Conservation (phyloP, 2,113 vertebrate genomes). For the Potamarius usumacintae region DNA sequence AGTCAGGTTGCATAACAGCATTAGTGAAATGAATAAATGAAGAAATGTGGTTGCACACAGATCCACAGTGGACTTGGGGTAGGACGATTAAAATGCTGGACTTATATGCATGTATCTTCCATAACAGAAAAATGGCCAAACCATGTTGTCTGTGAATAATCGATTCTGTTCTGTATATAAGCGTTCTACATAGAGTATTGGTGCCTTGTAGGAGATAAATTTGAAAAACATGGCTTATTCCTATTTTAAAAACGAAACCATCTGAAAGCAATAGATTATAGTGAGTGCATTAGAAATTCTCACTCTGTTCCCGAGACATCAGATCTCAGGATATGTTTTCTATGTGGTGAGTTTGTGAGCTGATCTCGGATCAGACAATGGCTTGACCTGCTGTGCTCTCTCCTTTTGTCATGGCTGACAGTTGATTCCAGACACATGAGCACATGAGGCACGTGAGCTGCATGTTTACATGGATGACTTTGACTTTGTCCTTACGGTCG, state of each 20-base stretch:
- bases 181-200: neutral
- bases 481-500: constrained; percentile 22
- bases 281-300: neutral
- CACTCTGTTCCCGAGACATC: neutral
- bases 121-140: neutral
- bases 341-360: neutral
- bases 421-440: constrained; percentile 14
- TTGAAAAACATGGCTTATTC: neutral
- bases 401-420: constrained; percentile 18
- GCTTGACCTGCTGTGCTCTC: neutral
- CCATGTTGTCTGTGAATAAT: neutral
- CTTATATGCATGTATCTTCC: neutral
- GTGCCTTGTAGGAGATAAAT: neutral
- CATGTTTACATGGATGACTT: constrained; percentile 25
- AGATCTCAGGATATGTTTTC: neutral
- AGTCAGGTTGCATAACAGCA: neutral
- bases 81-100: neutral
- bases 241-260: neutral
- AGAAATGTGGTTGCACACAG: neutral
- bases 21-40: neutral
- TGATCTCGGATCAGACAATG: constrained; percentile 25
- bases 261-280: neutral
- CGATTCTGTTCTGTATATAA: neutral
- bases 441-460: constrained; percentile 12
- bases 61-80: neutral